These are phyloP conservation scores for Pseudorectes ferrugineus DNA, from an alignment of 2,113 vertebrate species.

Conservation along the genomic window DNA sequence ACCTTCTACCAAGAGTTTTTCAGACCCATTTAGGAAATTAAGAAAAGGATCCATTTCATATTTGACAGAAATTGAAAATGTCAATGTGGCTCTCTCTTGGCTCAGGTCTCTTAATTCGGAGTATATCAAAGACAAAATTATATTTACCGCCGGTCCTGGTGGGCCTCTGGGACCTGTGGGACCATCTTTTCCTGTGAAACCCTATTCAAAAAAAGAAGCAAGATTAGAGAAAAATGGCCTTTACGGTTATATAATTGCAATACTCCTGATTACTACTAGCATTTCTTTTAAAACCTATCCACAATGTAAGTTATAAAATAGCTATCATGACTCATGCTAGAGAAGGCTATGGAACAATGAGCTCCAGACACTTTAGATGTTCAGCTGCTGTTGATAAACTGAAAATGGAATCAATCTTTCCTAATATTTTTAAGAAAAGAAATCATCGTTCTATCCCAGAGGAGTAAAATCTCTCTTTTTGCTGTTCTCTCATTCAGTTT, in stretches of 20 bases:
- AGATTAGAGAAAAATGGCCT: not conserved
- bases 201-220: conserved; percentile 72
- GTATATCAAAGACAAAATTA: not conserved
- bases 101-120: not conserved
- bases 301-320: not conserved
- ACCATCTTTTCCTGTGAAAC: conserved; percentile 92
- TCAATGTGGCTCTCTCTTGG: not conserved
- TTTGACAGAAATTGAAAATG: not conserved
- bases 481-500: not conserved
- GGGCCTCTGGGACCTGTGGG: conserved; percentile 87
- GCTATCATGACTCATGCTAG: not conserved
- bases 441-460: not conserved
- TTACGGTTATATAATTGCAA: not conserved
- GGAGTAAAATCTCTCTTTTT: not conserved
- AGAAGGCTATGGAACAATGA: not conserved
- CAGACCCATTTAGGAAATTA: not conserved
- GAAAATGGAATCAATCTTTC: not conserved
- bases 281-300: not conserved
- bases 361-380: not conserved
- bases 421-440: not conserved
- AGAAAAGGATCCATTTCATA: not conserved
- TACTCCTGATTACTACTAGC: not conserved
- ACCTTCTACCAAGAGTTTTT: not conserved
- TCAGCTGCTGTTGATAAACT: not conserved
- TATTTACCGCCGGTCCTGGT: conserved; percentile 86